Conservation (phyloP, 2,797 vertebrate genomes). For the Hippoglossus hippoglossus region DNA sequence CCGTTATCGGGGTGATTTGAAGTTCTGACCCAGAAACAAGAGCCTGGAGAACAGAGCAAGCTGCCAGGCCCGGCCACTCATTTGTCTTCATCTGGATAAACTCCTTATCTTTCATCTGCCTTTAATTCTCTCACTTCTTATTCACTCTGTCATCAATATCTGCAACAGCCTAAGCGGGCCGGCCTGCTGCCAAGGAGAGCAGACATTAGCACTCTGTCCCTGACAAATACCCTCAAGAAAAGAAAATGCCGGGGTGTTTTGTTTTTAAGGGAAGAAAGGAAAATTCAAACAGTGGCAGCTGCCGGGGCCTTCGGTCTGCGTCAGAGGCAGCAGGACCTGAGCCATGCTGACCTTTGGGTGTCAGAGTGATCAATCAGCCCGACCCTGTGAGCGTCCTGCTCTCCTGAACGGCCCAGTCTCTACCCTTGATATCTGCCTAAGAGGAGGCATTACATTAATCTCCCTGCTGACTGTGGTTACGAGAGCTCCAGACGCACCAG, state of each 20-base stretch:
- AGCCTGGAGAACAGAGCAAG: constrained; percentile 10
- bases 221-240: constrained; percentile 48
- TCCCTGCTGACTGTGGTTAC: constrained; percentile 45
- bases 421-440: constrained; percentile 64
- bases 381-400: constrained; percentile 46
- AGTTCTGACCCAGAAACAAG: constrained; percentile 56
- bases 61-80: constrained; percentile 24
- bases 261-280: constrained; percentile 11
- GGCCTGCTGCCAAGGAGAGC: constrained; percentile 39
- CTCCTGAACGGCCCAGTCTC: constrained; percentile 30
- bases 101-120: constrained; percentile 54
- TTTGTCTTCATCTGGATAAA: constrained; percentile 69
- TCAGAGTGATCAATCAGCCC: constrained; percentile 66
- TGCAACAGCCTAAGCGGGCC: not conserved
- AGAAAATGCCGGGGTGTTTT: constrained; percentile 23
- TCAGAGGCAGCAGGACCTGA: constrained; percentile 28
- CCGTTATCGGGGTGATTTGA: constrained; percentile 32
- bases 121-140: constrained; percentile 62
- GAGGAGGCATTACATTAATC: constrained; percentile 68
- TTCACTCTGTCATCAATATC: constrained; percentile 60
- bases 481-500: constrained; percentile 9
- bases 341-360: constrained; percentile 60
- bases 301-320: constrained; percentile 29
- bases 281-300: constrained; percentile 24
- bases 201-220: constrained; percentile 26